Conservation (phyloP, 2,888 invertebrate genomes). For the Coremacera marginata region DNA sequence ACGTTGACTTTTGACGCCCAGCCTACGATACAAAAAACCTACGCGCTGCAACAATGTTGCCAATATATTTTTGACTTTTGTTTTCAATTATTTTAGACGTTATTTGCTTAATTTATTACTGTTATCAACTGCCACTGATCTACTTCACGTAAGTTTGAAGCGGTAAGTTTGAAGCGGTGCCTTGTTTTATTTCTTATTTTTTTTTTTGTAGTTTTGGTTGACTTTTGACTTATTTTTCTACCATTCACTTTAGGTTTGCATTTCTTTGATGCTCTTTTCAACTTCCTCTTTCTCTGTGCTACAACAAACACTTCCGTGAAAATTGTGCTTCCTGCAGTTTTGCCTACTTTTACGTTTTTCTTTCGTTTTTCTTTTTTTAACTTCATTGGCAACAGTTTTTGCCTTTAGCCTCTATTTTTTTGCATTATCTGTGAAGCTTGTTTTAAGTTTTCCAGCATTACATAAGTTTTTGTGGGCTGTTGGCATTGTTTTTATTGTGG, state of each 20-base stretch:
- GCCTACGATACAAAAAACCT: background rate
- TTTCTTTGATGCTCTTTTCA: background rate
- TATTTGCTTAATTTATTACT: no score
- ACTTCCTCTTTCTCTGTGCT: background rate
- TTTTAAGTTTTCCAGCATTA: conserved; percentile 15
- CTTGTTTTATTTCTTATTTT: background rate
- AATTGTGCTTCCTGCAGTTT: conserved; percentile 21
- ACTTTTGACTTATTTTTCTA: conserved; percentile 5
- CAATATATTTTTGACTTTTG: no score
- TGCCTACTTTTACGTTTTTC: background rate
- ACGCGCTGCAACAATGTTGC: background rate
- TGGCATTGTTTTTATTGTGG: background rate
- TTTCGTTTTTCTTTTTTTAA: background rate
- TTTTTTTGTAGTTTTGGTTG: background rate
- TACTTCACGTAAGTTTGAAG: background rate
- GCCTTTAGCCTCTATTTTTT: conserved; percentile 22
- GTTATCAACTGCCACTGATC: background rate
- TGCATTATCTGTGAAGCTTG: background rate
- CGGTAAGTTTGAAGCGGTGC: background rate
- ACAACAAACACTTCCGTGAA: conserved; percentile 24
- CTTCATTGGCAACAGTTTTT: conserved; percentile 22
- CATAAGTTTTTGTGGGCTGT: conserved; percentile 13
- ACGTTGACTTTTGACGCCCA: background rate
- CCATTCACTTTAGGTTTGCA: background rate
- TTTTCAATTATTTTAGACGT: no score